Evolutionary conservation across 2,888 invertebrate genomes (phyloP).

Genomic region (Yponomeuta evonymella): DNA sequence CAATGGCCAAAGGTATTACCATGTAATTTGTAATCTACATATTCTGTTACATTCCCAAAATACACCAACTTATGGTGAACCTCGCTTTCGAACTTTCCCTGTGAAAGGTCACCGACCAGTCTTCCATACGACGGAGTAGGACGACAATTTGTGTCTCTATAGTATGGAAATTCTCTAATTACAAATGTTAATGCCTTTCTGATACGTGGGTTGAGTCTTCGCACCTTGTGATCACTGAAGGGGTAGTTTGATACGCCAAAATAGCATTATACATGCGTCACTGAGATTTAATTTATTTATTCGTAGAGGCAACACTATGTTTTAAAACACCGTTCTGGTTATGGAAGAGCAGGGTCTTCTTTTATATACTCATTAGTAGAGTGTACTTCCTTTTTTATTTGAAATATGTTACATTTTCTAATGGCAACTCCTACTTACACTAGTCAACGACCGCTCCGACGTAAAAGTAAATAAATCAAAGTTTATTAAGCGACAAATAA

Average conservation of each 20-base stretch:
- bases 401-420: no score
- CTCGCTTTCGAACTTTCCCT: not conserved
- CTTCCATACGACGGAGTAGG: not conserved
- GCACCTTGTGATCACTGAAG: not conserved
- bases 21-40: constrained; percentile 1
- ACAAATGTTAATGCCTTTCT: not conserved
- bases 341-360: no score
- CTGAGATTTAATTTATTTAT: no score
- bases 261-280: no score
- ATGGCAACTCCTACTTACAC: no score
- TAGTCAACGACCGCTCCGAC: no score
- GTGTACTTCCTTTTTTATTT: no score
- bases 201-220: not conserved
- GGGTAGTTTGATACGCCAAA: not conserved
- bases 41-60: not conserved
- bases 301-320: no score
- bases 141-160: not conserved
- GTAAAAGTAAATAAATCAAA: no score
- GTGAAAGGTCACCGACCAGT: not conserved
- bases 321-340: no score
- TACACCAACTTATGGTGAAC: not conserved
- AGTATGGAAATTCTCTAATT: not conserved
- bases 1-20: not conserved
- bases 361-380: no score
- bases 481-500: no score